A percentile compares a stretch with the other conserved stretches of the same genome.
These are phyloP conservation scores for Enteromius mattozi DNA, from an alignment of 2,797 vertebrate genomes.

Conservation along the genomic window DNA sequence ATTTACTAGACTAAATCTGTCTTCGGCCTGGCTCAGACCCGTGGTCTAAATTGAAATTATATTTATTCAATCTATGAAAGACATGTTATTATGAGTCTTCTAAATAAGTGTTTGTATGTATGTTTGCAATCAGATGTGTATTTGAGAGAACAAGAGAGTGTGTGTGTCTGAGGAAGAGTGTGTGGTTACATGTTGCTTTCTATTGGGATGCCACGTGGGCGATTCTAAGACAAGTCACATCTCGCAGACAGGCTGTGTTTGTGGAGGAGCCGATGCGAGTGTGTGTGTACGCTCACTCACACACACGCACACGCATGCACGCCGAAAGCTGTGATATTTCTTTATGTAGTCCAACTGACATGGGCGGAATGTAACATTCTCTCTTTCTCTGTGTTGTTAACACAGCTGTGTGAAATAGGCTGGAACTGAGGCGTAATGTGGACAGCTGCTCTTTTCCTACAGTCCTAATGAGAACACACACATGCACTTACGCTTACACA, in stretches of 20 bases:
- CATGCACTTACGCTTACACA: conserved; percentile 21
- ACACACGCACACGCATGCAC: background rate
- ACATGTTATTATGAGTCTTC: conserved; percentile 36
- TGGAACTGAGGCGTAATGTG: conserved; percentile 54
- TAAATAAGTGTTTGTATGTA: conserved; percentile 23
- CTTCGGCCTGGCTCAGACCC: conserved; percentile 11
- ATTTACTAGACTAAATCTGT: conserved; percentile 33
- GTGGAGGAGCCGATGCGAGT: background rate
- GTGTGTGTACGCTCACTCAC: background rate
- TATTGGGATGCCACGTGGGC: conserved; percentile 42
- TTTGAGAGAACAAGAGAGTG: background rate
- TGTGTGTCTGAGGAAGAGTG: conserved; percentile 30
- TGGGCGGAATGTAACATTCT: conserved; percentile 36
- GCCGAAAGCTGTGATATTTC: conserved; percentile 37
- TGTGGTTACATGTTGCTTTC: conserved; percentile 20
- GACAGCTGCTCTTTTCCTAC: conserved; percentile 57
- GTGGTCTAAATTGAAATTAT: conserved; percentile 15
- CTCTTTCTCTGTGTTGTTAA: conserved; percentile 47
- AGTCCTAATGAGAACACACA: conserved; percentile 56
- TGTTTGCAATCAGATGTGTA: conserved; percentile 16
- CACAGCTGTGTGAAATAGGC: conserved; percentile 60
- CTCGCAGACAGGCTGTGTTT: conserved; percentile 34
- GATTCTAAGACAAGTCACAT: conserved; percentile 42
- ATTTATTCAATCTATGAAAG: conserved; percentile 28
- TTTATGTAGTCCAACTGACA: conserved; percentile 44